A percentile compares a stretch with the other conserved stretches of the same genome.
phyloP scores from a whole-genome alignment of 2,113 vertebrate genomes.

The Desmodus rotundus region DNA sequence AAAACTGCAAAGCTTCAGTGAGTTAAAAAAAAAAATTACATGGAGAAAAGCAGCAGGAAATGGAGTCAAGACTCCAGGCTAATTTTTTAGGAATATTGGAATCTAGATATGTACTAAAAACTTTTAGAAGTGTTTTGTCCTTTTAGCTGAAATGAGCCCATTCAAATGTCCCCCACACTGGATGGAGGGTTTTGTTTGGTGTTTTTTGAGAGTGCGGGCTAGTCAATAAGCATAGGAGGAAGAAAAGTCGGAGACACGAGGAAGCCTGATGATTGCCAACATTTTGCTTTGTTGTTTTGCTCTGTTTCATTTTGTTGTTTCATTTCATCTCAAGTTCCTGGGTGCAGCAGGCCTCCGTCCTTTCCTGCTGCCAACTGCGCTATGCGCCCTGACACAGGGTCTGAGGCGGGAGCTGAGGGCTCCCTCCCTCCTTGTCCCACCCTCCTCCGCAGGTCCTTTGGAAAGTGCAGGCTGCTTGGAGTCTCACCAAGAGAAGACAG shows the following conservation, averaged over 20 bases:
- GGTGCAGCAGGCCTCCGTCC: not conserved
- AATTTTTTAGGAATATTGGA: not conserved
- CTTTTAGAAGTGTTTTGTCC: too few relatives aligned
- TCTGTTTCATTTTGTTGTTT: not conserved
- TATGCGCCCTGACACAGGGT: rapidly evolving
- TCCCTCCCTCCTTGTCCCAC: not conserved
- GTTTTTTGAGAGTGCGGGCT: rapidly evolving
- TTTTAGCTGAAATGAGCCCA: not conserved
- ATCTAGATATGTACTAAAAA: not conserved
- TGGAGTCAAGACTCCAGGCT: not conserved
- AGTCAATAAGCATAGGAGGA: rapidly evolving
- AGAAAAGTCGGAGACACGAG: not conserved
- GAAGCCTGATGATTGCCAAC: rapidly evolving
- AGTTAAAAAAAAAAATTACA: not conserved
- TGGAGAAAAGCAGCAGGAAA: not conserved
- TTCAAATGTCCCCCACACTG: rapidly evolving
- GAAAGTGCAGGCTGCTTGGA: not conserved
- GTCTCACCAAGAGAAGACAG: not conserved
- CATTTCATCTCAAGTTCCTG: not conserved
- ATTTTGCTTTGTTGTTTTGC: not conserved
- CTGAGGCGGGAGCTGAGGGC: not conserved
- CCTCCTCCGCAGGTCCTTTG: too few relatives aligned
- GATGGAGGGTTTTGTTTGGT: not conserved
- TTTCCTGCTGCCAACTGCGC: not conserved
- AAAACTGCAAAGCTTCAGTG: not conserved